Base-by-base conservation (phyloP, 2,888 invertebrate species). In the Sesamia inferens region DNA sequence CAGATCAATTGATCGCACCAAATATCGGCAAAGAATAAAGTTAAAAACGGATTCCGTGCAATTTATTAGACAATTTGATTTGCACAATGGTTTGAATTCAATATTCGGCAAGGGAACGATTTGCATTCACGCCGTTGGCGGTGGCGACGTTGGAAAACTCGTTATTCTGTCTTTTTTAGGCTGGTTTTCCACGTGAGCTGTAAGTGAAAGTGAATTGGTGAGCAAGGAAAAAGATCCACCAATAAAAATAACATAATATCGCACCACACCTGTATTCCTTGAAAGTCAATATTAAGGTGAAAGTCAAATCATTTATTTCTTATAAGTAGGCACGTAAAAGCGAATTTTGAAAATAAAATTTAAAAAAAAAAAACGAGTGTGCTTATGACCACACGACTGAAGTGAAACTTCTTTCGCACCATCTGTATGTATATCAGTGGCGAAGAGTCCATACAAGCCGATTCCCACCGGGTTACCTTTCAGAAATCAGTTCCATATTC, bases 21-120 rank as follows among this genome's bases (percentile, higher is more conserved):
- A 82, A 84, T 84, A 71, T 62, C 22, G 68, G 63, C 74, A 74
- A 84, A 62, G 71, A 76, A 80, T 82, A 78, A 81, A 83, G 82
- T 83, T 81, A 85, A 84, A 85, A 88, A 79, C 68, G 79, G 75
- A 82, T 87, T 87, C 70, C 71, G 68, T 79, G 68, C 69, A 88
- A 90, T 86, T 88, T 86, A 86, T 88, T 83, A 85, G 81, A 80
- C 75, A 74, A 85, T 83, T 81, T 81, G 71, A 79, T 78, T 84
- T 83, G 76, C 82, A 84, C 81, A 86, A 85, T 83, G 79, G 76
- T 72, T 74, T 65, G 69, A 68, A 85, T 88, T 86, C 81, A 88
- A 89, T 88, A 87, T 88, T 86, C 85, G 77, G 71, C 51, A 31
- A 10, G 63, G 71, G 69, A 76, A 71, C 73, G 71, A 90, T 90